A percentile compares a stretch with the other conserved stretches of the same genome.
These are phyloP conservation scores for Eupithecia dodoneata DNA, from an alignment of 2,888 invertebrate genomes.

Conservation along the genomic window DNA sequence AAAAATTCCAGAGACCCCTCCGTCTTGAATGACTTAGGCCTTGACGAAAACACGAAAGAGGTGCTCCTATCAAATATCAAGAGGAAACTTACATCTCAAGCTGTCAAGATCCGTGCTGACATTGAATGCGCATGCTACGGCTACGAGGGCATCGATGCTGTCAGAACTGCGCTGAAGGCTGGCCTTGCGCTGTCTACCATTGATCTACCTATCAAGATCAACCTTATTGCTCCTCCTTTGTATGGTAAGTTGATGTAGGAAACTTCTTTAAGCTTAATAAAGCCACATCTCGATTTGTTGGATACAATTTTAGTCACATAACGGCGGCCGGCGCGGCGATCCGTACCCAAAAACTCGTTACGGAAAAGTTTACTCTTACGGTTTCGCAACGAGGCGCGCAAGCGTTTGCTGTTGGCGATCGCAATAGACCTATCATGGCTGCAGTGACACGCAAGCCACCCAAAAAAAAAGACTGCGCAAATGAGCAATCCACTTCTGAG, in stretches of 20 bases:
- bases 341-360: no score
- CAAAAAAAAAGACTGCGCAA: no score
- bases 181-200: constrained; percentile 96
- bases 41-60: constrained; percentile 96
- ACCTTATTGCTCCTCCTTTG: constrained; percentile 98
- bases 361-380: no score
- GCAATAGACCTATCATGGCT: no score
- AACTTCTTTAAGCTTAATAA: not conserved
- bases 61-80: constrained; percentile 97
- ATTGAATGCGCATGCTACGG: constrained; percentile 83
- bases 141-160: constrained; percentile 99
- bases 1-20: constrained; percentile 91
- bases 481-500: no score
- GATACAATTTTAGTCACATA: no score
- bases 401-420: no score
- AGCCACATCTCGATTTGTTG: no score
- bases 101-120: constrained; percentile 77
- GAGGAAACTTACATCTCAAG: constrained; percentile 96
- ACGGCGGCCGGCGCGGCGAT: no score
- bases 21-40: constrained; percentile 97
- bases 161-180: constrained; percentile 94
- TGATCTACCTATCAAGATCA: constrained; percentile 98
- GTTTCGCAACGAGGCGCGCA: no score
- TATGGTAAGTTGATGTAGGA: constrained; percentile 85
- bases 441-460: no score